Evolutionary conservation across 2,113 vertebrate species (phyloP).

Genomic region (Nettapus auritus): DNA sequence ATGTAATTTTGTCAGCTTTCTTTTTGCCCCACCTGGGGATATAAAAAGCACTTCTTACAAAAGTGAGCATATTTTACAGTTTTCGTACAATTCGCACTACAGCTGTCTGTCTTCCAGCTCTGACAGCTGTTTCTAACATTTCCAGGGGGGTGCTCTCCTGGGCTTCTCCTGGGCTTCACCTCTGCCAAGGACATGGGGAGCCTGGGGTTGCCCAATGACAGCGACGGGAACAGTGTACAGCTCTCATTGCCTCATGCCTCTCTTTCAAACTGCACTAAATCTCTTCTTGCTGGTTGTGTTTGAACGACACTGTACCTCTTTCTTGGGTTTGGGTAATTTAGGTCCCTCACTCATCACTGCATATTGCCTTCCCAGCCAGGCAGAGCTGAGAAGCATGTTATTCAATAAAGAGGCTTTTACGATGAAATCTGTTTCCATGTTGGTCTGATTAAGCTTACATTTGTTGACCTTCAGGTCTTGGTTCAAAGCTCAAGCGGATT

Average conservation of each 20-base stretch:
- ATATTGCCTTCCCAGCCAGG: background rate
- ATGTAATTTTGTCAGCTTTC: background rate
- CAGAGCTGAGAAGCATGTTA: background rate
- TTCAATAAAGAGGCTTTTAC: slow-evolving; percentile 8
- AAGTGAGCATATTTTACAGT: background rate
- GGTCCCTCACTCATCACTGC: accelerated
- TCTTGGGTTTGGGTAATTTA: background rate
- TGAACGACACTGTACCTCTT: background rate
- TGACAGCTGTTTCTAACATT: background rate
- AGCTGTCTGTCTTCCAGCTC: slow-evolving; percentile 8
- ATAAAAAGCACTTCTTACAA: background rate
- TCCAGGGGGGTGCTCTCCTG: background rate
- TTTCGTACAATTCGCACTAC: slow-evolving; percentile 1
- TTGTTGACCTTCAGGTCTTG: slow-evolving; percentile 14
- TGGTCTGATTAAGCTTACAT: slow-evolving; percentile 5
- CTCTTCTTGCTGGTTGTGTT: background rate
- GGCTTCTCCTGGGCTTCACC: background rate
- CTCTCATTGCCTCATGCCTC: background rate
- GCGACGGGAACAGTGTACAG: background rate
- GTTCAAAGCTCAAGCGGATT: slow-evolving; percentile 30
- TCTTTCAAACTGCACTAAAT: background rate
- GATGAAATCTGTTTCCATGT: background rate
- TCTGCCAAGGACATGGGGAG: background rate
- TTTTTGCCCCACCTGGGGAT: background rate
- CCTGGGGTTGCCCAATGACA: accelerated